Conservation (phyloP, 1,140 invertebrate species). For the Euglossa dilemma region DNA sequence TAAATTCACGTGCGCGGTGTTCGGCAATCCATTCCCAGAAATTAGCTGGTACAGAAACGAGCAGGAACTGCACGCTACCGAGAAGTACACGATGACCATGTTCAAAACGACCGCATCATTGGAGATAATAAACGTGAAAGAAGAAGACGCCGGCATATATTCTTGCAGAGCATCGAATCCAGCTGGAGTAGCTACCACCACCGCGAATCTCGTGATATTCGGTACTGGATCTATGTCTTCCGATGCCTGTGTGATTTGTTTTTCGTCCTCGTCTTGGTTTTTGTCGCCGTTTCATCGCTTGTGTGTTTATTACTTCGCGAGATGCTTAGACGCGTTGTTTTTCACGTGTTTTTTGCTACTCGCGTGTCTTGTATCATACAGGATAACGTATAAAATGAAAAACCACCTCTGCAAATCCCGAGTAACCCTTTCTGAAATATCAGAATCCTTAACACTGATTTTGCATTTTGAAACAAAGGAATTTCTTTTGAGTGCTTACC, state of each 20-base stretch:
- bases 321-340: too few species aligned
- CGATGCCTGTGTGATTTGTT: conserved; percentile 44
- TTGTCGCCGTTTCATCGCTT: neutral
- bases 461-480: neutral
- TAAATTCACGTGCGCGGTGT: conserved; percentile 86
- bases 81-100: conserved; percentile 85
- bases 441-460: too few species aligned
- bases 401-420: too few species aligned
- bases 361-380: too few species aligned
- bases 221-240: conserved; percentile 79
- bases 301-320: neutral
- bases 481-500: neutral
- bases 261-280: too few species aligned
- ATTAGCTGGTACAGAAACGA: conserved; percentile 91
- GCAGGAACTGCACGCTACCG: conserved; percentile 85
- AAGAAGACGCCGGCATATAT: conserved; percentile 90
- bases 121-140: conserved; percentile 85
- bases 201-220: conserved; percentile 88
- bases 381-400: too few species aligned
- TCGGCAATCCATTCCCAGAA: conserved; percentile 87
- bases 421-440: too few species aligned
- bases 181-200: conserved; percentile 90
- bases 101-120: conserved; percentile 86
- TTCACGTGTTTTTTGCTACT: too few species aligned
- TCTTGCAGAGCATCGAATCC: conserved; percentile 90